These are phyloP conservation scores for Lymantria monacha DNA, from an alignment of 2,888 invertebrate genomes.

Conservation along the genomic window DNA sequence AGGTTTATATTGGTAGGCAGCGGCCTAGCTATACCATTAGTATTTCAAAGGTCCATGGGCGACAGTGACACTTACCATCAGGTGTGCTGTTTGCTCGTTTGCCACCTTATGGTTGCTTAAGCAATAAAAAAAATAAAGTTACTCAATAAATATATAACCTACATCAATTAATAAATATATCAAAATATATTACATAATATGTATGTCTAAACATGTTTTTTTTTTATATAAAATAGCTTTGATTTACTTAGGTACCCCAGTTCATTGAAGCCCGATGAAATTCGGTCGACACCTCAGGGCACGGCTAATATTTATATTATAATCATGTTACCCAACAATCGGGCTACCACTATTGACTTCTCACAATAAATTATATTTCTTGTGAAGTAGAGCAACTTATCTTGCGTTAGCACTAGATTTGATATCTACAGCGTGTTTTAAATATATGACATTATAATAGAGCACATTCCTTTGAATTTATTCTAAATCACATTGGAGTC, in stretches of 20 bases:
- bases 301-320: slow-evolving; percentile 35
- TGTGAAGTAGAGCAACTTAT: slow-evolving; percentile 58
- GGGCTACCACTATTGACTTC: slow-evolving; percentile 51
- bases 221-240: slow-evolving; percentile 20
- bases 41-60: too few species aligned
- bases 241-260: slow-evolving; percentile 30
- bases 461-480: too few species aligned
- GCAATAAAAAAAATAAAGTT: too few species aligned
- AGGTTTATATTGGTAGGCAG: too few species aligned
- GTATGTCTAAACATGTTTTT: slow-evolving; percentile 22
- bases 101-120: too few species aligned
- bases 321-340: slow-evolving; percentile 46
- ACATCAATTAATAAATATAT: not conserved
- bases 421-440: slow-evolving; percentile 43
- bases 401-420: slow-evolving; percentile 38
- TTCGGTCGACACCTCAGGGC: slow-evolving; percentile 27
- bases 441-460: slow-evolving; percentile 6
- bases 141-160: not conserved
- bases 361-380: slow-evolving; percentile 66
- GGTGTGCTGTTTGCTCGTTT: too few species aligned
- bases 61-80: too few species aligned
- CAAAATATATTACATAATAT: slow-evolving; percentile 19
- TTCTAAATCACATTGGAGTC: too few species aligned
- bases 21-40: too few species aligned
- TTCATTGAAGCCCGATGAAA: slow-evolving; percentile 31